Percentiles rank a stretch among this genome's conserved stretches.
phyloP scores from a whole-genome alignment of 2,113 vertebrate genomes.

The Noctilio leporinus region DNA sequence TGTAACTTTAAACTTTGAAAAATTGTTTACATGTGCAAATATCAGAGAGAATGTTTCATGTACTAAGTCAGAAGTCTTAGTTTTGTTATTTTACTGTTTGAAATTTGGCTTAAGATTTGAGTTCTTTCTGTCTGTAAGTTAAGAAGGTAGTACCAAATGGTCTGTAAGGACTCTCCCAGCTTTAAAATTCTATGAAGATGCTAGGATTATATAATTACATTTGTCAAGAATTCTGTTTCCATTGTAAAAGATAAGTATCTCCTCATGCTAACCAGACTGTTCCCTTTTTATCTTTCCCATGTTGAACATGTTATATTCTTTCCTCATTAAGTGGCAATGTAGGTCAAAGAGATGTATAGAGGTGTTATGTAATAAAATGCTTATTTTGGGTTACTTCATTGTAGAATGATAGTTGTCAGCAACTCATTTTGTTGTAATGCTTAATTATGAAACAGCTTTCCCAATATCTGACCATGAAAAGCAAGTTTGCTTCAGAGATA shows the following conservation, averaged over 20 bases:
- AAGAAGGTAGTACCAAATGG: constrained; percentile 36
- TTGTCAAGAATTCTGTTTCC: constrained; percentile 46
- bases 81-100: constrained; percentile 29
- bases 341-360: neutral
- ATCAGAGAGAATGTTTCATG: neutral
- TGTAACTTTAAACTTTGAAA: neutral
- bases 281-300: neutral
- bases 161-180: neutral
- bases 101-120: constrained; percentile 17
- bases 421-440: neutral
- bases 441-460: neutral
- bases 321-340: neutral
- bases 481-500: neutral
- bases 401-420: neutral
- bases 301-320: constrained; percentile 34
- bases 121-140: constrained; percentile 21
- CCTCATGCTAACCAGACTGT: neutral
- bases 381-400: constrained; percentile 5
- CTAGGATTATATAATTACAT: constrained; percentile 39
- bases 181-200: constrained; percentile 44
- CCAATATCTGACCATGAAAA: neutral
- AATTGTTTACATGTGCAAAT: neutral
- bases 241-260: constrained; percentile 24
- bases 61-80: neutral
- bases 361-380: constrained; percentile 36